Conservation (phyloP, 1,140 invertebrate species). For the Pseudoatta argentina region DNA sequence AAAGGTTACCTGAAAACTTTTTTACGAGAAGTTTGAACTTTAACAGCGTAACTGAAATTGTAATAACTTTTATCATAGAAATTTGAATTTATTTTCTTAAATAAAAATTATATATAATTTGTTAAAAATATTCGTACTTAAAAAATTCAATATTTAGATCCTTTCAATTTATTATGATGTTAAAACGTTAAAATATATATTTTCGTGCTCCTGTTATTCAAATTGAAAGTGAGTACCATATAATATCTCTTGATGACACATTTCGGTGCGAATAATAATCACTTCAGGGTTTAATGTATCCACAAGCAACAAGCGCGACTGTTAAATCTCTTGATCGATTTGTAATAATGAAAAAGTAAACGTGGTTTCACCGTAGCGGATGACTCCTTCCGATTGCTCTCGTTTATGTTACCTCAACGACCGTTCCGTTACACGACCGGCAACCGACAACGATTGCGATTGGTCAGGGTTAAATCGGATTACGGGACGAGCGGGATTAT, state of each 20-base stretch:
- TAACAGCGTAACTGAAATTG: not conserved
- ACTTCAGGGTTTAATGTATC: not conserved
- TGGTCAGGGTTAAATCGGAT: constrained; percentile 76
- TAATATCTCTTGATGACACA: not conserved
- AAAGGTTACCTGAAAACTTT: not conserved
- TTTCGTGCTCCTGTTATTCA: not conserved
- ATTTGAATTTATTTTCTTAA: not conserved
- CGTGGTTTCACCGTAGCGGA: constrained; percentile 60
- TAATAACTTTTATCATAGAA: not conserved
- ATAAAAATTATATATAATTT: not conserved
- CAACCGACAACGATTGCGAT: constrained; percentile 45
- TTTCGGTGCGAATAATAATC: constrained; percentile 31
- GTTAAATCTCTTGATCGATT: constrained; percentile 65
- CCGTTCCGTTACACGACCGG: constrained; percentile 70
- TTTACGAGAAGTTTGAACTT: not conserved
- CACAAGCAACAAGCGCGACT: constrained; percentile 16
- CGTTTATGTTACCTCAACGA: constrained; percentile 60
- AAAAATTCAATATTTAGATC: not conserved
- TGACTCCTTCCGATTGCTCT: constrained; percentile 65
- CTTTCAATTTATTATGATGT: not conserved
- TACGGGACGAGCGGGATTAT: constrained; percentile 73
- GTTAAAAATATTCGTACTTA: not conserved
- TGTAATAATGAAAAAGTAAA: constrained; percentile 62
- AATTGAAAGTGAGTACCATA: not conserved
- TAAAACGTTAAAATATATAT: not conserved